Evolutionary conservation across 2,888 invertebrate genomes (phyloP).

Genomic region (Girardia tigrina): DNA sequence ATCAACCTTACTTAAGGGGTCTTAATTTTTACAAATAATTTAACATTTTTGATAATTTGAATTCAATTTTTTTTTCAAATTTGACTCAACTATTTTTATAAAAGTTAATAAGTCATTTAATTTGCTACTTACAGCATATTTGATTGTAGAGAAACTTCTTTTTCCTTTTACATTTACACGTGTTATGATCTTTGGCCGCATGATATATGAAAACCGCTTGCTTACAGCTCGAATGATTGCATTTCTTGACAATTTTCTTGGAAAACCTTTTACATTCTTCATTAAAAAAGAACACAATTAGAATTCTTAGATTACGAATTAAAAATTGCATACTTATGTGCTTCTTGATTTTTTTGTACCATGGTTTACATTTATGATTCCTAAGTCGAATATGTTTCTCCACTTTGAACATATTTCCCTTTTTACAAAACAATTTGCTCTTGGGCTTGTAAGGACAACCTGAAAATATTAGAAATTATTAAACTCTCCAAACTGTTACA

Average conservation of each 20-base stretch:
- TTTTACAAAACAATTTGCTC: neutral
- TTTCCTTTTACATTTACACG: neutral
- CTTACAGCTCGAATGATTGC: neutral
- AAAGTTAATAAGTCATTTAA: neutral
- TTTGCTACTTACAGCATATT: conserved; percentile 20
- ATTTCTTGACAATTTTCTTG: neutral
- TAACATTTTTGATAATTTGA: too few species aligned
- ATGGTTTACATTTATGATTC: neutral
- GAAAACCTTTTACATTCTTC: neutral
- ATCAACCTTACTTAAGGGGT: too few species aligned
- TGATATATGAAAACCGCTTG: neutral
- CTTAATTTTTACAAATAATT: too few species aligned
- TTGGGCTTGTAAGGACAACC: neutral
- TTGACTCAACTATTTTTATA: neutral
- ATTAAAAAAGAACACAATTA: too few species aligned
- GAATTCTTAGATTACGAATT: too few species aligned
- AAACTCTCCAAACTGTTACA: neutral
- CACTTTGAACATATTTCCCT: neutral
- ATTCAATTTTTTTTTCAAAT: too few species aligned
- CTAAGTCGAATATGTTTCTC: neutral
- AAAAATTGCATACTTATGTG: too few species aligned
- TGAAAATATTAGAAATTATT: neutral
- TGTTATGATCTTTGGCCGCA: neutral
- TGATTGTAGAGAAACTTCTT: neutral
- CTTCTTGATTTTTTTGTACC: too few species aligned